Conservation (phyloP, 2,113 vertebrate species). For the Phocoena phocoena region DNA sequence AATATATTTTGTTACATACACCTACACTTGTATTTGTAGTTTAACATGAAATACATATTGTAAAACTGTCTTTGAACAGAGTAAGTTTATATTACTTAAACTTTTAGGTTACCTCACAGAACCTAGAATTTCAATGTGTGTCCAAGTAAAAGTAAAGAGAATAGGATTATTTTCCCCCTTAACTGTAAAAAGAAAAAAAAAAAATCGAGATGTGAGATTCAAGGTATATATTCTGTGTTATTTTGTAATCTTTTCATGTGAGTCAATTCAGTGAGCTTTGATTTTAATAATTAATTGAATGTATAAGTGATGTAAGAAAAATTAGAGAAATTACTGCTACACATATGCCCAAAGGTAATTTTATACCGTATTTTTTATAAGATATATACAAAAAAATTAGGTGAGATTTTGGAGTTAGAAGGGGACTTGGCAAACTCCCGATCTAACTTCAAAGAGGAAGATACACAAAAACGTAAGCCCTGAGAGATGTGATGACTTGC, state of each 20-base stretch:
- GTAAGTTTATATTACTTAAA: neutral
- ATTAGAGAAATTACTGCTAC: neutral
- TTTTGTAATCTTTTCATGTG: neutral
- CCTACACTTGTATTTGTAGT: neutral
- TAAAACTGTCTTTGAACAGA: neutral
- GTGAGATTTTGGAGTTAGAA: neutral
- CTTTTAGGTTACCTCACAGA: neutral
- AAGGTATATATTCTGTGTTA: neutral
- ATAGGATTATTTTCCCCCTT: neutral
- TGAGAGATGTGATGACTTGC: neutral
- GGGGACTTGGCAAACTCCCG: neutral
- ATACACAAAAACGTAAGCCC: neutral
- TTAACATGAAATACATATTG: neutral
- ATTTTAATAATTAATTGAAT: neutral
- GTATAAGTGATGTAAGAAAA: neutral
- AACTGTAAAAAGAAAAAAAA: neutral
- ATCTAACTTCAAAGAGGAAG: neutral
- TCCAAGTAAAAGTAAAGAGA: neutral
- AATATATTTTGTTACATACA: neutral
- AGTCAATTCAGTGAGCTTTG: neutral
- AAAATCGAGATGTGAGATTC: neutral
- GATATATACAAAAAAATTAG: neutral
- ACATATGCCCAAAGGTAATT: neutral
- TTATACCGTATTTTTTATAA: neutral
- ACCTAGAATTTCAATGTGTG: neutral